A percentile compares a stretch with the other conserved stretches of the same genome.
These are phyloP conservation scores for Drosophila nikananu DNA, from an alignment of 1,140 invertebrate genomes.

Conservation along the genomic window DNA sequence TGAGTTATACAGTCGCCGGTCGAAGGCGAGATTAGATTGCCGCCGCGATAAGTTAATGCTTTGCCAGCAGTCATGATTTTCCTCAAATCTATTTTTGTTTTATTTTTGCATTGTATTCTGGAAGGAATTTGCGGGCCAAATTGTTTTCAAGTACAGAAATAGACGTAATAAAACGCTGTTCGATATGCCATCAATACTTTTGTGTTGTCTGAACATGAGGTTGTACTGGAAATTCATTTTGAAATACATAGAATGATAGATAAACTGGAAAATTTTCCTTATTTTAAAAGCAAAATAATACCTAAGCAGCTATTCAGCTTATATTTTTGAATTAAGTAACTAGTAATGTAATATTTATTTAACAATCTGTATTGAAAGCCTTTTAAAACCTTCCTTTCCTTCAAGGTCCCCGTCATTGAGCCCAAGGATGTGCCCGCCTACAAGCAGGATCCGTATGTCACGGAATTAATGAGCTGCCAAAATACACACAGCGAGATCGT, in stretches of 20 bases:
- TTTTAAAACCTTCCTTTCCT: neutral
- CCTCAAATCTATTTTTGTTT: neutral
- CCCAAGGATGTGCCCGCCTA: conserved; percentile 79
- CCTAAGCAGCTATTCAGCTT: neutral
- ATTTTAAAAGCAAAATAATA: neutral
- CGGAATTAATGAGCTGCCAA: conserved; percentile 78
- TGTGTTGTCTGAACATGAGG: neutral
- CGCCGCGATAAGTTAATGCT: conserved; percentile 26
- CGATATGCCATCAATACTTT: neutral
- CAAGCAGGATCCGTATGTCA: conserved; percentile 75
- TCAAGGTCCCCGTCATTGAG: conserved; percentile 75
- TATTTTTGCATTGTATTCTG: conserved; percentile 17
- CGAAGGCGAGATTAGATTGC: conserved; percentile 44
- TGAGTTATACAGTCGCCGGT: conserved; percentile 39
- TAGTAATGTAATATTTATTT: neutral
- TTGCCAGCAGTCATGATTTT: conserved; percentile 15
- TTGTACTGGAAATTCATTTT: neutral
- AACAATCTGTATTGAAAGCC: neutral
- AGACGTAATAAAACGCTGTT: neutral
- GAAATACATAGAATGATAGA: neutral
- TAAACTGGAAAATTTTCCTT: neutral
- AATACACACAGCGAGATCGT: conserved; percentile 76
- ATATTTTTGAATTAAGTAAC: neutral
- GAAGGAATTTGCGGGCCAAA: neutral
- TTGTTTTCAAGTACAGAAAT: conserved; percentile 5